These are phyloP conservation scores for Gobiocypris rarus DNA, from an alignment of 2,113 vertebrate genomes.

Conservation along the genomic window DNA sequence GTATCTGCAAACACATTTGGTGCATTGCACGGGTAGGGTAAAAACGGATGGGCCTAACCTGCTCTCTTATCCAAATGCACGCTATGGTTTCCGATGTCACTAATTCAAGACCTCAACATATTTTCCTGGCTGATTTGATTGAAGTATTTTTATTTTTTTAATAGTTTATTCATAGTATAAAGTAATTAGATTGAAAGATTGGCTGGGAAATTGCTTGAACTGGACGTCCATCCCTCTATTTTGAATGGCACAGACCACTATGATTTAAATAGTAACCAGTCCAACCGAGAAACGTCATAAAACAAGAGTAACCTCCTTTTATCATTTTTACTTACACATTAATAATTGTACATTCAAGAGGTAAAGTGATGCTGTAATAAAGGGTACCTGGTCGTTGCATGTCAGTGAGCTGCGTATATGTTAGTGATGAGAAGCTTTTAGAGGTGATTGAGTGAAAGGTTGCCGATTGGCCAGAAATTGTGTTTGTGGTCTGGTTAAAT, in stretches of 20 bases:
- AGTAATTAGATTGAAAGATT: not conserved
- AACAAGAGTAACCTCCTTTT: not conserved
- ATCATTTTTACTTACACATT: constrained; percentile 2
- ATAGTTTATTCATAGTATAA: constrained; percentile 45
- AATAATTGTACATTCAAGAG: not conserved
- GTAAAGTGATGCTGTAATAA: constrained; percentile 28
- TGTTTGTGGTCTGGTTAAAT: constrained; percentile 31
- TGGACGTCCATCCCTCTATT: not conserved
- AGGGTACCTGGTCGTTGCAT: constrained; percentile 29
- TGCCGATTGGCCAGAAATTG: constrained; percentile 12
- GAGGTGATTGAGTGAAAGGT: constrained; percentile 19
- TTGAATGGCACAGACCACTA: constrained; percentile 1
- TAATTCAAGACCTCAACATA: constrained; percentile 35
- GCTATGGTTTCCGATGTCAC: constrained; percentile 3
- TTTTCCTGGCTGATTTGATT: constrained; percentile 25
- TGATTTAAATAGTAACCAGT: constrained; percentile 2
- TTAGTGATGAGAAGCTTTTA: constrained; percentile 21
- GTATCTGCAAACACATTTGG: not conserved
- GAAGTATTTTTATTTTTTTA: constrained; percentile 35
- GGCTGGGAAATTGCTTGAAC: not conserved
- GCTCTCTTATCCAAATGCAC: not conserved
- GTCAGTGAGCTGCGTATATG: constrained; percentile 9
- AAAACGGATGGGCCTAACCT: not conserved
- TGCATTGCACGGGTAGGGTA: not conserved
- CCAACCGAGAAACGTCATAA: not conserved